Conservation (phyloP, 2,797 vertebrate species). For the Helicolenus hilgendorfi region DNA sequence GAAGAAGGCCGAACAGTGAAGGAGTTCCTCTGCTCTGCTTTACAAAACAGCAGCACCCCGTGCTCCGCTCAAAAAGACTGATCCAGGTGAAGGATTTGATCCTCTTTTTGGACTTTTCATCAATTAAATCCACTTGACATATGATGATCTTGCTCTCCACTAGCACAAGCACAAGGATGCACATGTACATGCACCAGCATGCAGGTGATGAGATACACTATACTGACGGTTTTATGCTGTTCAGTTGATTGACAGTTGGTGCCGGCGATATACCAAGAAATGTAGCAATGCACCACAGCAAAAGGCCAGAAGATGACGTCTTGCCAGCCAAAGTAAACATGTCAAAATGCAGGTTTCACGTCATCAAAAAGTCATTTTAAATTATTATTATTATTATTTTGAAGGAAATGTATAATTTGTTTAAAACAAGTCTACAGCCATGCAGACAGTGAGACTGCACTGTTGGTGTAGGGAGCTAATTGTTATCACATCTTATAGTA, state of each 20-base stretch:
- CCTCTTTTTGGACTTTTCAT: neutral
- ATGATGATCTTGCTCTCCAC: neutral
- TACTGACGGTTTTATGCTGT: neutral
- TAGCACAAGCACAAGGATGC: neutral
- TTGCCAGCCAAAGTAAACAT: neutral
- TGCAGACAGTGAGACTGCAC: neutral
- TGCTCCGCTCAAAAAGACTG: neutral
- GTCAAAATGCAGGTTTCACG: neutral
- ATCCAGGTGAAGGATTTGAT: neutral
- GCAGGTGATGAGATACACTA: neutral
- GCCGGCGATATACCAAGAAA: neutral
- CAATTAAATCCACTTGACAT: neutral
- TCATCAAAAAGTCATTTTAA: neutral
- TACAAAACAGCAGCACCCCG: conserved; percentile 13
- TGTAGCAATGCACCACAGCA: too few species aligned
- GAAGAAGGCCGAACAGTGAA: conserved; percentile 49
- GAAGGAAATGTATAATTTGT: neutral
- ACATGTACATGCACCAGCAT: neutral
- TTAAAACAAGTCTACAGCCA: neutral
- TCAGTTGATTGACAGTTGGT: neutral
- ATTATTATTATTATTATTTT: neutral
- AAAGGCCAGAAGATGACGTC: neutral
- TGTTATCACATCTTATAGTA: neutral
- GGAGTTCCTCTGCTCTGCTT: conserved; percentile 47
- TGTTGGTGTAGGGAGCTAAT: neutral